Evolutionary conservation across 2,797 vertebrate genomes (phyloP).

Genomic region (Sebastes paucispinis): DNA sequence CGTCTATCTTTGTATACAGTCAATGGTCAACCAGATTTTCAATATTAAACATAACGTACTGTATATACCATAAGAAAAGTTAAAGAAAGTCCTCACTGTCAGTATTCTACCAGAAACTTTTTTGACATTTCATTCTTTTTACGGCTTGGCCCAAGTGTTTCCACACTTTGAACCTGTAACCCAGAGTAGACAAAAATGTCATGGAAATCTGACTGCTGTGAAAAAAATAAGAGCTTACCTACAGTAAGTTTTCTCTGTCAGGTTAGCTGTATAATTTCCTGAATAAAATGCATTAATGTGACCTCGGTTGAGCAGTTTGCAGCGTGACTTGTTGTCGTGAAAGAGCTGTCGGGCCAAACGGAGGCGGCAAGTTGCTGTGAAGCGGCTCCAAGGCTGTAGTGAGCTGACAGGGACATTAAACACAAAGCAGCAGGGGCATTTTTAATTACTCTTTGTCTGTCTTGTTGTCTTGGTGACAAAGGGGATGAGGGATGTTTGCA

Average conservation of each 20-base stretch:
- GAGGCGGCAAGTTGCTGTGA: constrained; percentile 12
- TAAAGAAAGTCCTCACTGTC: neutral
- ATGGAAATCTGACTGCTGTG: neutral
- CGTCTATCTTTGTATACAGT: too few relatives aligned
- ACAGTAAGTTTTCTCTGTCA: neutral
- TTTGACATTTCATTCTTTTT: constrained; percentile 3
- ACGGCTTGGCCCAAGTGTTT: neutral
- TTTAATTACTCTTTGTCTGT: constrained; percentile 63
- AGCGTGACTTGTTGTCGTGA: constrained; percentile 7
- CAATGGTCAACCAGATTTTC: too few relatives aligned
- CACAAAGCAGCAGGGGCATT: constrained; percentile 45
- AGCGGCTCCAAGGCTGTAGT: constrained; percentile 32
- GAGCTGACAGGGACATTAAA: constrained; percentile 53
- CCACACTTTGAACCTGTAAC: neutral
- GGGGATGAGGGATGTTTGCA: constrained; percentile 28
- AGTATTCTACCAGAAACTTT: neutral
- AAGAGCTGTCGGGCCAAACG: constrained; percentile 14
- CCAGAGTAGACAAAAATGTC: neutral
- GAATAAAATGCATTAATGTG: constrained; percentile 27
- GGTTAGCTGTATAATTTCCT: neutral
- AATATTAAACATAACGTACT: constrained; percentile 3
- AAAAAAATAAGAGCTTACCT: neutral
- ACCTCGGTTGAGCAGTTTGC: constrained; percentile 13
- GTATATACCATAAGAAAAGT: neutral
- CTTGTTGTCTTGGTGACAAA: constrained; percentile 55